These are phyloP conservation scores for Pseudococcus viburni DNA, from an alignment of 2,888 invertebrate species.

Conservation along the genomic window DNA sequence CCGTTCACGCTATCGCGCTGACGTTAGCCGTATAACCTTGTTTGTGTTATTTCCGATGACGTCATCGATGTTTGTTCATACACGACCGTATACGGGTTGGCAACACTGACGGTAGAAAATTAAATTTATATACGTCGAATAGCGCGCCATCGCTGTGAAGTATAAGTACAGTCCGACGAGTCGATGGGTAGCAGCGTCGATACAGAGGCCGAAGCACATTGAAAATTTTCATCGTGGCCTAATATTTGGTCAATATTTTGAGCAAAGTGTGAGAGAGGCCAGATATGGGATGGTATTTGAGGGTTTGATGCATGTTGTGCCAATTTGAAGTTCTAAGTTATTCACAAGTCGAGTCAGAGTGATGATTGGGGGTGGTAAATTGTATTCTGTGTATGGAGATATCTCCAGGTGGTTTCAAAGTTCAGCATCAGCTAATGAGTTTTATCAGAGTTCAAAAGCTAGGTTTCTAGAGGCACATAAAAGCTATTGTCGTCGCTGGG, in stretches of 20 bases:
- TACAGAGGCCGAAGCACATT: not conserved
- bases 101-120: constrained; percentile 60
- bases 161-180: not conserved
- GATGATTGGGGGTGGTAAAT: no score
- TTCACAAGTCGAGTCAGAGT: no score
- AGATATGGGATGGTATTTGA: constrained; percentile 9
- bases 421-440: no score
- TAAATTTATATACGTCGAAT: constrained; percentile 48
- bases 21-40: constrained; percentile 66
- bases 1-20: constrained; percentile 63
- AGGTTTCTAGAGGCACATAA: no score
- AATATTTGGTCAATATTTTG: not conserved
- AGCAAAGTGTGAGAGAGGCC: constrained; percentile 9
- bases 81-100: constrained; percentile 58
- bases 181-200: constrained; percentile 8
- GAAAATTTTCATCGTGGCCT: constrained; percentile 19
- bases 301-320: not conserved
- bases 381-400: no score
- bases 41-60: constrained; percentile 67
- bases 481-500: no score
- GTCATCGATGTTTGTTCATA: constrained; percentile 65
- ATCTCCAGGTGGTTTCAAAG: no score
- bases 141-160: constrained; percentile 18
- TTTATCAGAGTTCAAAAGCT: no score
- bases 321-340: no score